Base-by-base conservation (phyloP, 2,888 invertebrate species). In the Cremastobaeus sp. region DNA sequence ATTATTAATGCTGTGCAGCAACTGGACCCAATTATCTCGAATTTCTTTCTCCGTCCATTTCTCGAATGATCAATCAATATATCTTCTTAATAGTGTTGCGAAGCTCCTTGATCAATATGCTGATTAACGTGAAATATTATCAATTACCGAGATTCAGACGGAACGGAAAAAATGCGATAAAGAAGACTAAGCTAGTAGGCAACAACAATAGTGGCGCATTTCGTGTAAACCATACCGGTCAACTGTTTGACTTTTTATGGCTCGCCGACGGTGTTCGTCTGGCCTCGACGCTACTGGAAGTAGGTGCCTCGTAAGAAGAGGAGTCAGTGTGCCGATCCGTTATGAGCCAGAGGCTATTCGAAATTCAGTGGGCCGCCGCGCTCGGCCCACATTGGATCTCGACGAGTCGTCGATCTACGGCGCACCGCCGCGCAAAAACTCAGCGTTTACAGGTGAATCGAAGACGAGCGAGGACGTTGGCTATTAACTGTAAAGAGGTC, bases 281-380 rank as follows among this genome's bases (percentile, higher is more conserved):
- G 57, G 59, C 34, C 68, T 64, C 59, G 37, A 30, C 70, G 70
- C 62, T 66, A 52, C 64, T 70, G 54, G 54, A 77, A 77, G 74
- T 74, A 77, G 77, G 74, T 28, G 66, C 69, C 57, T 74, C 75
- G 71, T 74, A 62, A 68, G 78, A 74, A 70, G 75, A 70, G 74
- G 74, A 85, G 84, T 85, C 82, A 84, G 85, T 85, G 79, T 83
- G 85, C 77, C 84, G 84, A 76, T 81, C 86, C 86, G 86, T 86
- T 86, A 86, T 83, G 72, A 78, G 84, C 85, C 84, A 72, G 78
- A 78, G 85, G 85, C 85, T 79, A 80, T 84, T 79, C 78, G 80
- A 81, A 83, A 84, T 86, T 85, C 82, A 84, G 80, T 77, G 82
- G 79, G 74, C 78, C 75, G 77, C 60, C 43, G 57, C 71, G 28